phyloP scores from a whole-genome alignment of 2,888 invertebrate species.

The Netelia fuscicornis region DNA sequence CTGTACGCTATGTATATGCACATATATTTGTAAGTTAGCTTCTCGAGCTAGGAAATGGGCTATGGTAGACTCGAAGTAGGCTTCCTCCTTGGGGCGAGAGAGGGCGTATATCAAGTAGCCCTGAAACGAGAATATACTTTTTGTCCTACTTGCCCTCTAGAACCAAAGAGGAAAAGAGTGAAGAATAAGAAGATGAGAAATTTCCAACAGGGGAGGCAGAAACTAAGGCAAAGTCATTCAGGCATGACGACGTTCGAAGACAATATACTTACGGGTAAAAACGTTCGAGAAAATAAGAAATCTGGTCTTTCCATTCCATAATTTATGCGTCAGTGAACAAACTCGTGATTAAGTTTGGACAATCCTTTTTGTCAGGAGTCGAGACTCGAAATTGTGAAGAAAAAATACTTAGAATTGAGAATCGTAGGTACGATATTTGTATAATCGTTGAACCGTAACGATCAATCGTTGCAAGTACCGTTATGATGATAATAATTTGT shows the following conservation, averaged over 20 bases:
- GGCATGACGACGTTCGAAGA: constrained; percentile 38
- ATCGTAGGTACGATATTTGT: not conserved
- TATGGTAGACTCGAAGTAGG: not conserved
- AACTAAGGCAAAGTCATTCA: constrained; percentile 57
- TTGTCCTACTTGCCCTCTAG: constrained; percentile 29
- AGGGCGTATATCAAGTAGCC: constrained; percentile 76
- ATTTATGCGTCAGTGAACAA: no score
- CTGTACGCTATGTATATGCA: not conserved
- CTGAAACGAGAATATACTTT: constrained; percentile 66
- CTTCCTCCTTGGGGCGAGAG: constrained; percentile 44
- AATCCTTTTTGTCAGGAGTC: no score
- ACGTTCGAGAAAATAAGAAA: not conserved
- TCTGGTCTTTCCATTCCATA: no score
- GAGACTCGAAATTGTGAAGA: no score
- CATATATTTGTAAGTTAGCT: not conserved
- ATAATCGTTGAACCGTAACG: not conserved
- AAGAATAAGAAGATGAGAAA: constrained; percentile 41
- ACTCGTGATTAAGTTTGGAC: no score
- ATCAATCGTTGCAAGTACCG: constrained; percentile 13
- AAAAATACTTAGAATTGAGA: not conserved
- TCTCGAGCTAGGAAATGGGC: not conserved
- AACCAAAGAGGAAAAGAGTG: constrained; percentile 15
- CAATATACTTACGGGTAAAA: not conserved
- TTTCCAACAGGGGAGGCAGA: constrained; percentile 38
- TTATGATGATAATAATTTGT: constrained; percentile 18